Conservation (phyloP, 2,797 vertebrate genomes). For the Centroberyx gerrardi region DNA sequence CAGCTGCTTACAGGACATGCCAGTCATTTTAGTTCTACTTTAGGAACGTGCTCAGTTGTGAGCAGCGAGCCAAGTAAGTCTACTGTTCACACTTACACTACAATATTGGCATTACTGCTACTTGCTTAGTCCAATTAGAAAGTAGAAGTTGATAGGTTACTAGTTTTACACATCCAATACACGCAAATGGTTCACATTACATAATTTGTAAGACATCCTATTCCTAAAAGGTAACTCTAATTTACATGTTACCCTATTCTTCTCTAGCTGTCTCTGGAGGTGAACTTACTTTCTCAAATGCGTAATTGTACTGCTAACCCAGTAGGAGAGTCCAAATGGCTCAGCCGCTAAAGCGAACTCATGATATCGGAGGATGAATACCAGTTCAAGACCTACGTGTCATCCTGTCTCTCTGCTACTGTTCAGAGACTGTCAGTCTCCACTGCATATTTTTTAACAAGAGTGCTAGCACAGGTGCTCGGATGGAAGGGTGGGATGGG, state of each 20-base stretch:
- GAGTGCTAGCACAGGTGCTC: background rate
- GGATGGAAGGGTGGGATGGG: no score
- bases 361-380: slow-evolving; percentile 1
- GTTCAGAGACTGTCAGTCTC: background rate
- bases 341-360: slow-evolving; percentile 17
- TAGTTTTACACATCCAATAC: background rate
- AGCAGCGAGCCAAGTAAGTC: background rate
- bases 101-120: no score
- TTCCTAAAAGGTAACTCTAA: no score
- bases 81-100: no score
- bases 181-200: no score
- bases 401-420: background rate
- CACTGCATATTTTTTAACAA: no score
- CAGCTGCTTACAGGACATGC: slow-evolving; percentile 30
- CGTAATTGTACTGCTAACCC: background rate
- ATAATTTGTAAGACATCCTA: no score
- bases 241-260: no score
- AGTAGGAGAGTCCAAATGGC: background rate
- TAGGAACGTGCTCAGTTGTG: background rate
- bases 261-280: background rate
- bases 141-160: background rate
- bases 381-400: background rate
- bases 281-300: slow-evolving; percentile 5
- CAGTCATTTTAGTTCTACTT: slow-evolving; percentile 28
- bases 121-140: background rate